Evolutionary conservation across 1,140 invertebrate genomes (phyloP), one percentile per base, ranked within the genome.

Genomic region (Hylaeus anthracinus): DNA sequence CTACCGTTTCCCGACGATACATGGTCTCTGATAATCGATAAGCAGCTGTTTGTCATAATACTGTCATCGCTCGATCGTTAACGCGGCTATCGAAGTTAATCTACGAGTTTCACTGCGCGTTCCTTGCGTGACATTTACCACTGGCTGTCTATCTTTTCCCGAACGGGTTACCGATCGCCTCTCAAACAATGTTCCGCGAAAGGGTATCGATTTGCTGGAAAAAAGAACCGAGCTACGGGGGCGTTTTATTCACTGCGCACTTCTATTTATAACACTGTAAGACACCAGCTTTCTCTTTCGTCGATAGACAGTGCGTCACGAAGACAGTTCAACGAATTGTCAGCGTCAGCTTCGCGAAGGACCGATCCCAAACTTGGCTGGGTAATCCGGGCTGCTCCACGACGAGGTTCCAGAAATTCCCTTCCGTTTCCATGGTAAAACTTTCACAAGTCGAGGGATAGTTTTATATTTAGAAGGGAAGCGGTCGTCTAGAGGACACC

Each of bases 251-350:
- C 81, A 72, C 72, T 61, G 5, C 41, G 48, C 73, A 84, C 51
- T 64, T 48, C 5, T 63, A 60, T 55, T 67, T 72, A 43, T 45
- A 72, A 72, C 56, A 82, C 75, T 82, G 14, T n/a, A 56, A 72
- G 72, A 53, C 51, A 72, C 41, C 41, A 61, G 63, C 74, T 66
- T 48, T 55, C 48, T 55, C 55, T 58, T n/a, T 26, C 37, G 9
- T 66, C 58, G 26, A 73, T 41, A 48, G 64, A 67, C 37, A 15
- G 26, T 67, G 69, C 69, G 77, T 71, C 26, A 41, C 77, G 61
- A 53, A 10, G 56, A 74, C 60, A 72, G 64, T 60, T 79, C 65
- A 64, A 58, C 15, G 64, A 64, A 43, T 73, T 45, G 64, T 45
- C 64, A 37, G 48, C 39, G 45, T 72, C 48, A 37, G 64, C 10